phyloP scores from a whole-genome alignment of 2,888 invertebrate species.

The Cyrtodaria siliqua region DNA sequence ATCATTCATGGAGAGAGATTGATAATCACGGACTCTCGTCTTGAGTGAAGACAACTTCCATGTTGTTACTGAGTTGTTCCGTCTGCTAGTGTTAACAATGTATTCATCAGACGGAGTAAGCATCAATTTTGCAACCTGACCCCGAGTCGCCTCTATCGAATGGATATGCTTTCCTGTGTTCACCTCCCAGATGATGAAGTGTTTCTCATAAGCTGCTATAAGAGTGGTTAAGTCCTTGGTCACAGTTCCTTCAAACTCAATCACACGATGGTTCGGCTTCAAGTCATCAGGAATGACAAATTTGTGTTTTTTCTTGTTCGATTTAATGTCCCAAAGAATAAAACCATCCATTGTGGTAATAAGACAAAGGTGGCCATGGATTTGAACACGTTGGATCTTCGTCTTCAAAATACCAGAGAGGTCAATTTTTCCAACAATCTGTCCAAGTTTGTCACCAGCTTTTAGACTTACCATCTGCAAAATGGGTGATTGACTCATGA shows the following conservation, averaged over 20 bases:
- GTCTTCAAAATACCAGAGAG: conserved; percentile 14
- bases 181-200: conserved; percentile 62
- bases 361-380: conserved; percentile 44
- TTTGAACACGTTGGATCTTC: conserved; percentile 38
- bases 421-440: conserved; percentile 33
- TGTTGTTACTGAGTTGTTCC: conserved; percentile 60
- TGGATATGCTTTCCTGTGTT: conserved; percentile 46
- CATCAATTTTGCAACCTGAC: conserved; percentile 32
- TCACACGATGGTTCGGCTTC: conserved; percentile 60
- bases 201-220: conserved; percentile 63
- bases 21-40: conserved; percentile 32
- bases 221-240: conserved; percentile 58
- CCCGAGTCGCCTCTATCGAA: conserved; percentile 57
- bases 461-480: conserved; percentile 51
- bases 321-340: conserved; percentile 59
- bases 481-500: conserved; percentile 38
- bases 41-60: conserved; percentile 62
- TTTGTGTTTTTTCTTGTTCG: conserved; percentile 42
- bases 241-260: conserved; percentile 54
- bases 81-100: conserved; percentile 52
- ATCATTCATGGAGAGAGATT: conserved; percentile 63
- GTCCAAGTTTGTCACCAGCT: conserved; percentile 43
- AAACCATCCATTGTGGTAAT: conserved; percentile 59
- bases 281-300: conserved; percentile 55
- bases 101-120: conserved; percentile 59